Evolutionary conservation across 1,140 invertebrate genomes (phyloP).

Genomic region (Micrasema longulum): DNA sequence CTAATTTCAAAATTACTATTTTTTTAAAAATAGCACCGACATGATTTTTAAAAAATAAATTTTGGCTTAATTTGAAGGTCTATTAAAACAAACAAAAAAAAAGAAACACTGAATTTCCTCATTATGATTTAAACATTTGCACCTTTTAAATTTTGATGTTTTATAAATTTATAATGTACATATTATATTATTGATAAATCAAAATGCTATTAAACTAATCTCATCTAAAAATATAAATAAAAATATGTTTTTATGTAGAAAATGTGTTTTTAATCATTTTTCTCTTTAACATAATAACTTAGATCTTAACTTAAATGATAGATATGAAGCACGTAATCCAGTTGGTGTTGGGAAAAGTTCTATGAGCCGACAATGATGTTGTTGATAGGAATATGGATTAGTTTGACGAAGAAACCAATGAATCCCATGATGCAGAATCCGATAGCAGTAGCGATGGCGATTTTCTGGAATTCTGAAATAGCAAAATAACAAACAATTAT

Average conservation of each 20-base stretch:
- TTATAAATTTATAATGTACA: too few relatives aligned
- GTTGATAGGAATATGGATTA: constrained; percentile 99
- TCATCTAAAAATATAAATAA: too few relatives aligned
- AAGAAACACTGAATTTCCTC: too few relatives aligned
- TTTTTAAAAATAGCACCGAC: too few relatives aligned
- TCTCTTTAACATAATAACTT: constrained; percentile 39
- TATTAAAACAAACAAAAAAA: too few relatives aligned
- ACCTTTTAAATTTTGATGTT: too few relatives aligned
- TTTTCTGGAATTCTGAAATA: constrained; percentile 98
- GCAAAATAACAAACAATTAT: constrained; percentile 56
- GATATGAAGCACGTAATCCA: constrained; percentile 22
- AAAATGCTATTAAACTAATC: too few relatives aligned
- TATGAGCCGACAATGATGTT: constrained; percentile 96
- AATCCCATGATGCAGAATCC: constrained; percentile 99
- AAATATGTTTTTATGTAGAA: constrained; percentile 16
- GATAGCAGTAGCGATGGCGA: constrained; percentile 98
- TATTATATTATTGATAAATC: too few relatives aligned
- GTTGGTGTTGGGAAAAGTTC: not conserved
- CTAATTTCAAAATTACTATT: too few relatives aligned
- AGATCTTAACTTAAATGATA: constrained; percentile 36
- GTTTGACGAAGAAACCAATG: constrained; percentile 99
- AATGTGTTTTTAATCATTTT: constrained; percentile 36
- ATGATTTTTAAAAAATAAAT: too few relatives aligned
- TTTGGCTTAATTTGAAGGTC: too few relatives aligned
- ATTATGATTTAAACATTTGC: too few relatives aligned